Evolutionary conservation across 1,140 invertebrate species (phyloP), one percentile per base, ranked within the genome.

Genomic region (Lordiphosa mommai): DNA sequence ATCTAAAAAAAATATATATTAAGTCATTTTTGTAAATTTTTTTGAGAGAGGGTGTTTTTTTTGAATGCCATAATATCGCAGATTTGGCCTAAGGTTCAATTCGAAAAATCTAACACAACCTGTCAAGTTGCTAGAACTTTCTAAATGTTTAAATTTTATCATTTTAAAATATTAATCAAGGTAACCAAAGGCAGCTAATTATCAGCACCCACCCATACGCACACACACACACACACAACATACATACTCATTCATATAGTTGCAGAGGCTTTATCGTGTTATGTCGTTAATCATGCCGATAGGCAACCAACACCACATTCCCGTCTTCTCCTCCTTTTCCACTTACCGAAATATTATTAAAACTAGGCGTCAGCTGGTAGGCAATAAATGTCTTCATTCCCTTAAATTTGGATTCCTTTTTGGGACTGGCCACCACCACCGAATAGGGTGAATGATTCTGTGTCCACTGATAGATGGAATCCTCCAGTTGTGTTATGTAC

Each of bases 331-430:
- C 5, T 2, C n/a, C 4, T 30, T n/a, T 53, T 57, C n/a, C n/a
- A 87, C 87, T 88, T 7, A 99, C 98, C 92, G 97, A 95, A 82
- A 98, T 96, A 88, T 96, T 96, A 88, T 96, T 98, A 89, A 96
- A 97, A 90, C 96, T 97, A 13, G 97, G 97, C 59, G 96, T 98
- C 46, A 99, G 88, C 84, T 97, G 96, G 90, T 99, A 99, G 48
- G 97, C 97, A 72, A 99, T 99, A 84, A 96, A 99, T 87, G 96
- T 98, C 90, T 99, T 99, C 52, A 99, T 92, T 14, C 98, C 98
- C 88, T 98, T 98, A 60, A 99, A 93, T 90, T 99, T 99, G 0
- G 95, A 94, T 90, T 98, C 97, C 84, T 99, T 99, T 85, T 99
- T 98, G 1, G 97, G 98, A 46, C 97, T 98, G 10, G 96, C 94